Base-by-base conservation (phyloP, 2,113 vertebrate genomes). In the Crypturellus undulatus region DNA sequence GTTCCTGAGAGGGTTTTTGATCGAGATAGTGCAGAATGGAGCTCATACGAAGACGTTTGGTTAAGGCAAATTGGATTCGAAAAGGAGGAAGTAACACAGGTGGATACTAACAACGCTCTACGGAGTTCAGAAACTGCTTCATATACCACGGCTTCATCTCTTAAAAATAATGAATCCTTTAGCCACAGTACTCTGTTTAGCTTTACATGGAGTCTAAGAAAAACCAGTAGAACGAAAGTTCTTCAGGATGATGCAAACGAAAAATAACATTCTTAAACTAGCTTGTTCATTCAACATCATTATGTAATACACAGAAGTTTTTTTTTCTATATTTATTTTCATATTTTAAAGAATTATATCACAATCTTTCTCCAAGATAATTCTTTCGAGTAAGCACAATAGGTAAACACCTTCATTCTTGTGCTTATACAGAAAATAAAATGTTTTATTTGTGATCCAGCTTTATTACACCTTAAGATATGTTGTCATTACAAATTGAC, bases 51-150 rank as follows among this genome's bases (percentile, higher is more conserved):
- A 7, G 24, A 3, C 28, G 0, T 22, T n/a, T 26, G 34, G 6
- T 59, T 54, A 15, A 1, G 0, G 2, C 43, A 86, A 94, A 77
- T 36, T 7, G 28, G 1, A 4, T 92, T 82, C 82, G 34, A 68
- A 94, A 43, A 14, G 12, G 16, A 59, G 47, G 32, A 88, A 92
- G 43, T 95, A 93, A 83, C 93, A 95, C 90, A 95, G 45, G 63
- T 9, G 16, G 20, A 26, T 15, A 0, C 30, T 82, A 3, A 1
- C 5, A 8, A 49, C 15, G 62, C 13, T 20, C 8, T 19, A 20
- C 52, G 45, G 67, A 64, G 24, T 21, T 88, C 96, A 40, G 4
- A 36, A 72, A 34, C 26, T n/a, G 24, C 43, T 80, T 83, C 25
- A 26, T 15, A 0, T 54, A 67, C 70, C 3, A 15, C 1, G 2